Base-by-base conservation (phyloP, 2,797 vertebrate genomes). In the Gymnodraco acuticeps region DNA sequence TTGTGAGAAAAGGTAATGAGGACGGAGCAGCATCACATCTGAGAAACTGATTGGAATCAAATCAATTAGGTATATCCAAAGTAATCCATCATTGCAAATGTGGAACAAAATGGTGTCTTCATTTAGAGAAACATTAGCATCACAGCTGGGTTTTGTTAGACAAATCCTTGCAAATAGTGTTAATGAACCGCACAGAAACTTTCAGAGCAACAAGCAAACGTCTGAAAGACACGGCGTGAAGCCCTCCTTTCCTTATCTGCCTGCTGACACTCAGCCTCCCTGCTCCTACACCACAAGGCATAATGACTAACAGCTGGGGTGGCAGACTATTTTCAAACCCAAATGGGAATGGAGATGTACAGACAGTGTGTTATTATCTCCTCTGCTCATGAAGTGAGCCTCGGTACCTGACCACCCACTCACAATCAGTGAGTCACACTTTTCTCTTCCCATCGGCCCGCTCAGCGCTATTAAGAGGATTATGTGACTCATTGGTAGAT, bases 371-470 rank as follows among this genome's bases (percentile, higher is more conserved):
- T 90, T 88, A 91, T 92, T 90, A 93, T 90, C 90, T 87, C 78
- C 78, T 73, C 84, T 73, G 80, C 81, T 82, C 13, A 15, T 63
- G 83, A 82, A 90, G 85, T 38, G 85, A 89, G 87, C 87, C 78
- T 73, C 31, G 67, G 41, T 89, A 92, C 91, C 90, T 91, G 90
- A 86, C 91, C 92, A 87, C 92, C 92, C 91, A 93, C 93, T 90
- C 91, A 69, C 77, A 81, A 69, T 47, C 79, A 59, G 66, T 94
- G 92, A 93, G 69, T 92, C 92, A 33, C 78, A 70, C 70, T 81
- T 66, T 45, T 38, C 75, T 70, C 63, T 61, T 20, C 50, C 77
- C 77, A 52, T 38, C 10, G 47, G 66, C 17, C 17, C 75, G 31
- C 70, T 69, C 72, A 5, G 70, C 55, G 62, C 70, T 80, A 70